These are phyloP conservation scores for Nomada hirtipes DNA, from an alignment of 2,888 invertebrate species.

Conservation along the genomic window DNA sequence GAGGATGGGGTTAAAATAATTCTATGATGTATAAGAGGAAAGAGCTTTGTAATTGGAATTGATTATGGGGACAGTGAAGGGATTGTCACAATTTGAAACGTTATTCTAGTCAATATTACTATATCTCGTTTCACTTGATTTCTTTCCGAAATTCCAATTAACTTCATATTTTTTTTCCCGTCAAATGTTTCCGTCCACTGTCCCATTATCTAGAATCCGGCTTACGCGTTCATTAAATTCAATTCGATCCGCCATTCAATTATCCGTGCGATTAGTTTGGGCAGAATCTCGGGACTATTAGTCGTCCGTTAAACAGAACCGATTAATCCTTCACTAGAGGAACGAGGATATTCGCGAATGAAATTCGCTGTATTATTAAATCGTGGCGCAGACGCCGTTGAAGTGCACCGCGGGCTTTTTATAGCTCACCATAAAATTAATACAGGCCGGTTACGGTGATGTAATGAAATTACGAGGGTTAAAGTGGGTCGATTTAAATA, in stretches of 20 bases:
- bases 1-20: too few relatives aligned
- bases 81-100: too few relatives aligned
- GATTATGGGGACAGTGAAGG: too few relatives aligned
- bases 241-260: conserved; percentile 27
- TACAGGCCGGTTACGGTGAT: conserved; percentile 32
- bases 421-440: conserved; percentile 34
- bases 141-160: background rate
- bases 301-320: conserved; percentile 29
- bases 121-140: too few relatives aligned
- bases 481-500: conserved; percentile 57
- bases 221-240: conserved; percentile 20
- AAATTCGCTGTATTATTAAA: conserved; percentile 33
- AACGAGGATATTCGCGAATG: background rate
- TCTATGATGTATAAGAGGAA: too few relatives aligned
- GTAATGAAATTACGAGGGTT: conserved; percentile 54
- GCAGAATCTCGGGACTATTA: conserved; percentile 11
- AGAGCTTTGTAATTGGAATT: too few relatives aligned
- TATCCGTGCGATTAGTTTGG: conserved; percentile 24
- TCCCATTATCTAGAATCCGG: conserved; percentile 8
- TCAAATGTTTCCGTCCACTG: background rate
- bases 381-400: background rate
- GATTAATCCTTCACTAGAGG: conserved; percentile 28
- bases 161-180: background rate
- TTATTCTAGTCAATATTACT: too few relatives aligned
- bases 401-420: background rate